Percentiles rank a stretch among this genome's conserved stretches.
Conservation (phyloP, 2,113 vertebrate genomes). For the Speoplatyrhinus poulsoni region DNA sequence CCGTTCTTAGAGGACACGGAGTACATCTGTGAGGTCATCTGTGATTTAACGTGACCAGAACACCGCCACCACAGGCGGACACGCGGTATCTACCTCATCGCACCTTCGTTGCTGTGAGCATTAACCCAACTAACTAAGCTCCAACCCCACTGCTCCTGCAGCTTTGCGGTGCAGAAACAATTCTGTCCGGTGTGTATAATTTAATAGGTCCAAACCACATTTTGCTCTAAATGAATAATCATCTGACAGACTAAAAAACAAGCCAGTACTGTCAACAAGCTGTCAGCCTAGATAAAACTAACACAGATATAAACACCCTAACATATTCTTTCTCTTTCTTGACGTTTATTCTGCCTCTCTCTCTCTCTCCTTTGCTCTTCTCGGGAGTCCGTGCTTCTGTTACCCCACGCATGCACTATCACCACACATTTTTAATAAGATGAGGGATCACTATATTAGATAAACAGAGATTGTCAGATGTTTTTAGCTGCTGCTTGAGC, state of each 20-base stretch:
- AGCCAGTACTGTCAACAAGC: slow-evolving; percentile 58
- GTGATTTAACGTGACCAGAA: background rate
- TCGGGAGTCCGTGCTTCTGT: background rate
- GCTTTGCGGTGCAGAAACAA: slow-evolving; percentile 34
- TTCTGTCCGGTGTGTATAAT: slow-evolving; percentile 64
- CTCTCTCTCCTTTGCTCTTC: background rate
- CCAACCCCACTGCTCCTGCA: slow-evolving; percentile 21
- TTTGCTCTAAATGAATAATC: slow-evolving; percentile 67
- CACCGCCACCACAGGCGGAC: background rate
- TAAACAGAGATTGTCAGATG: too few relatives aligned
- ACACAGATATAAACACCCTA: slow-evolving; percentile 39
- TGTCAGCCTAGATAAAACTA: slow-evolving; percentile 64
- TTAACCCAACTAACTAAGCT: slow-evolving; percentile 16
- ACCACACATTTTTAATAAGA: background rate
- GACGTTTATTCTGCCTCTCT: background rate
- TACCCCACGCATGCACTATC: background rate
- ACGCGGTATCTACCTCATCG: too few relatives aligned
- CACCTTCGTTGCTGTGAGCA: too few relatives aligned
- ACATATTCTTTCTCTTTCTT: background rate
- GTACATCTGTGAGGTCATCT: too few relatives aligned
- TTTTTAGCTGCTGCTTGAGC: too few relatives aligned
- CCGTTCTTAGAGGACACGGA: too few relatives aligned
- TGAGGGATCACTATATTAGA: too few relatives aligned
- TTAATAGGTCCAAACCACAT: slow-evolving; percentile 64
- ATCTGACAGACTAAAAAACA: slow-evolving; percentile 58